Percentiles rank a stretch among this genome's conserved stretches.
phyloP scores from a whole-genome alignment of 2,888 invertebrate species.

The Andrena flavipes region DNA sequence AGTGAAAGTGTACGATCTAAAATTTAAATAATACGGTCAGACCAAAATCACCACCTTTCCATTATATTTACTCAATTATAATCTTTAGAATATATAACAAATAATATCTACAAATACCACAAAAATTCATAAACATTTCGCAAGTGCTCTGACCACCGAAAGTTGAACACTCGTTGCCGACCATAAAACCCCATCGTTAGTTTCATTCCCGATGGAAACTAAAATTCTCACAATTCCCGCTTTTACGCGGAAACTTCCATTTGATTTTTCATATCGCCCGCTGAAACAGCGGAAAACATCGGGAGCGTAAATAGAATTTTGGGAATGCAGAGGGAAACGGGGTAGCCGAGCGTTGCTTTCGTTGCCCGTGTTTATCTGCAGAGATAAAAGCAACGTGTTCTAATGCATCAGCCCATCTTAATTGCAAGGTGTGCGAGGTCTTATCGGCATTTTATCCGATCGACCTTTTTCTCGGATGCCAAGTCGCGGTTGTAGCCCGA shows the following conservation, averaged over 20 bases:
- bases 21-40: too few relatives aligned
- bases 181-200: too few relatives aligned
- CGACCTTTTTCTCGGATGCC: slow-evolving; percentile 51
- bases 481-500: slow-evolving; percentile 38
- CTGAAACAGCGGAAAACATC: not conserved
- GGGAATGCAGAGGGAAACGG: not conserved
- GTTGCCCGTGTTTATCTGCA: not conserved
- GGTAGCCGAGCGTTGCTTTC: not conserved
- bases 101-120: too few relatives aligned
- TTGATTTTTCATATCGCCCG: slow-evolving; percentile 1
- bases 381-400: slow-evolving; percentile 16
- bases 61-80: too few relatives aligned
- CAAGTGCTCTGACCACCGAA: too few relatives aligned
- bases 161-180: too few relatives aligned
- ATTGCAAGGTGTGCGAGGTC: slow-evolving; percentile 59
- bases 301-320: not conserved
- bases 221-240: not conserved
- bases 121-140: too few relatives aligned
- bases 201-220: not conserved
- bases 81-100: too few relatives aligned
- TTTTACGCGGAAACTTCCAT: not conserved
- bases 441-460: slow-evolving; percentile 57
- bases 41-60: too few relatives aligned
- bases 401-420: slow-evolving; percentile 58
- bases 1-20: too few relatives aligned